Base-by-base conservation (phyloP, 2,888 invertebrate genomes). In the Adelphocoris suturalis region DNA sequence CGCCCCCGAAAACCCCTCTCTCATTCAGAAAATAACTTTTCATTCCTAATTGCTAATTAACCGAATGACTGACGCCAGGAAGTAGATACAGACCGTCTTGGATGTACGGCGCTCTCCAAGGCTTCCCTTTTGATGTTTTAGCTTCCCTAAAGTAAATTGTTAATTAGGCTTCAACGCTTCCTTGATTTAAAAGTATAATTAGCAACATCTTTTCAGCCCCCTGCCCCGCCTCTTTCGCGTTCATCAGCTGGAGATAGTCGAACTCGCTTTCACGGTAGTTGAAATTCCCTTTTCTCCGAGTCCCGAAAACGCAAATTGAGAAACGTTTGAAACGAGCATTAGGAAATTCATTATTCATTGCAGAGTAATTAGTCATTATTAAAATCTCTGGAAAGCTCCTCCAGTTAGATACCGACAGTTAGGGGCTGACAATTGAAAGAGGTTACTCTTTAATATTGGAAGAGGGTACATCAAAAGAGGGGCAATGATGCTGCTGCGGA, bases 161-260 rank as follows among this genome's bases (percentile, higher is more conserved):
- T 86, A 86, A 86, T 86, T 86, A 86, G 76, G 46, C 86, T 86
- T 75, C 86, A 75, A 47, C 61, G 68, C 68, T 86, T 86, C 75
- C 75, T 75, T 86, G 86, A 86, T 86, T 68, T 86, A 75, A 86
- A 86, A 86, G 86, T 86, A 86, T 86, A 75, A 86, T 86, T 86
- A 75, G 86, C 2, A 27, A 46, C 86, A 47, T 75, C 55, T 75
- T 46, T 68, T 52, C 13, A 2, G 46, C 48, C 37, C 16, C 86
- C 12, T 16, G 27, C 28, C 61, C 61, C 85, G 13, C 85, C 85
- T 46, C 55, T 84, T 84, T 68, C 37, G 48, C 85, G 57, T 85
- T 85, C 82, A 82, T 82, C 52, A 52, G 52, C 82, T 82, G 23
- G 16, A 82, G 48, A 19, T 82, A 82, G 82, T 23, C 52, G 52